phyloP scores from a whole-genome alignment of 2,113 vertebrate species.

The Dermatemys mawii region DNA sequence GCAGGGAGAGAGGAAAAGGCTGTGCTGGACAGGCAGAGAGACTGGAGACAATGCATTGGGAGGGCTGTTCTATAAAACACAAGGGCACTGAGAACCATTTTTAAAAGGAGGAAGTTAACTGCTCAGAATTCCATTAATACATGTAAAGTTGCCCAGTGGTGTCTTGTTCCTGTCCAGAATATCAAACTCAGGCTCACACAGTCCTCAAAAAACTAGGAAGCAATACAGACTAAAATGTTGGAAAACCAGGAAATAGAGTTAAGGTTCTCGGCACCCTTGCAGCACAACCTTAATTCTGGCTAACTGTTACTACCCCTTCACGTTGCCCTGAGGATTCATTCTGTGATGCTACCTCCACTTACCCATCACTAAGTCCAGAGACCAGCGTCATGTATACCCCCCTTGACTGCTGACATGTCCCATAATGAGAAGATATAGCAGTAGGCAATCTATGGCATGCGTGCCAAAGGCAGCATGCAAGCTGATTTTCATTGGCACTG shows the following conservation, averaged over 20 bases:
- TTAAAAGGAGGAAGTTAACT: background rate
- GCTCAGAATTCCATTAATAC: background rate
- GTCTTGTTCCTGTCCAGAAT: background rate
- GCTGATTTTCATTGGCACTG: too few species aligned
- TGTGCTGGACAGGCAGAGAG: background rate
- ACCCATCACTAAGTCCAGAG: background rate
- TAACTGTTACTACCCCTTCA: background rate
- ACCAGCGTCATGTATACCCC: too few species aligned
- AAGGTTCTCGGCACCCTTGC: background rate
- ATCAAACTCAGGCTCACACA: background rate
- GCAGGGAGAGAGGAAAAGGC: background rate
- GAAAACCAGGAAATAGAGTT: background rate
- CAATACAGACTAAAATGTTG: background rate
- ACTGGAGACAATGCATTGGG: background rate
- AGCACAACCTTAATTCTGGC: background rate
- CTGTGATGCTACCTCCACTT: background rate
- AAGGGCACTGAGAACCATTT: rapidly evolving
- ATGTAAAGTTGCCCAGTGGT: background rate
- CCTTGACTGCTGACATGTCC: background rate
- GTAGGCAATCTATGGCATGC: too few species aligned
- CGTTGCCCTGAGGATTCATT: background rate
- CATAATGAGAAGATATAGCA: background rate
- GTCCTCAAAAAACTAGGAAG: background rate
- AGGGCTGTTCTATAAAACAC: background rate
- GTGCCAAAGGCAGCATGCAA: too few species aligned